Evolutionary conservation across 2,888 invertebrate species (phyloP).

Genomic region (Hypercompe scribonia): DNA sequence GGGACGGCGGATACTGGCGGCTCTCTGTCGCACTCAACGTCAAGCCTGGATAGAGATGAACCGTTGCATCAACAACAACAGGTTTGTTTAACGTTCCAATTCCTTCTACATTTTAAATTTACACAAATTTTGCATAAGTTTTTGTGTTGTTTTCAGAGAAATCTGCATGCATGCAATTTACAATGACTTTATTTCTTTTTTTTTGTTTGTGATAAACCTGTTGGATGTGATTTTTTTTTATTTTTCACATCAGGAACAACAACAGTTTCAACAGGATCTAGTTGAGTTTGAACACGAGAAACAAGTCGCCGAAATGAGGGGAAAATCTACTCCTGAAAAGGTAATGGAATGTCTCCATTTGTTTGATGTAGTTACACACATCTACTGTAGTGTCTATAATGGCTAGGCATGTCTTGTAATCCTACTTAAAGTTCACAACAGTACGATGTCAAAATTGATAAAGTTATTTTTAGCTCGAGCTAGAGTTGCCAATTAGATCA

Average conservation of each 20-base stretch:
- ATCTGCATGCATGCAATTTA: slow-evolving; percentile 6
- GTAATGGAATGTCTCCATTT: slow-evolving; percentile 65
- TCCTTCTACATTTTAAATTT: background rate
- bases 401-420: no score
- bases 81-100: slow-evolving; percentile 65
- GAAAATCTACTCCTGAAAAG: slow-evolving; percentile 94
- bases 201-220: background rate
- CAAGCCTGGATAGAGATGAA: slow-evolving; percentile 95
- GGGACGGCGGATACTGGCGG: slow-evolving; percentile 87
- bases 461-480: background rate
- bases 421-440: no score
- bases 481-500: background rate
- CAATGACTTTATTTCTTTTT: background rate
- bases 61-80: slow-evolving; percentile 85
- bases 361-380: background rate
- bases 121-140: background rate
- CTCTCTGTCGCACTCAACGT: slow-evolving; percentile 93
- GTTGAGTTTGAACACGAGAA: slow-evolving; percentile 92
- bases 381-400: background rate
- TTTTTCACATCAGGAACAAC: slow-evolving; percentile 85
- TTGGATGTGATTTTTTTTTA: background rate
- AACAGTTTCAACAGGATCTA: slow-evolving; percentile 90
- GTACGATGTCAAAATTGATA: background rate
- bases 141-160: background rate
- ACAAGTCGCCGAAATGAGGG: slow-evolving; percentile 88